Percentiles rank a stretch among this genome's conserved stretches.
Conservation (phyloP, 2,113 vertebrate genomes). For the Ailuropoda melanoleuca region DNA sequence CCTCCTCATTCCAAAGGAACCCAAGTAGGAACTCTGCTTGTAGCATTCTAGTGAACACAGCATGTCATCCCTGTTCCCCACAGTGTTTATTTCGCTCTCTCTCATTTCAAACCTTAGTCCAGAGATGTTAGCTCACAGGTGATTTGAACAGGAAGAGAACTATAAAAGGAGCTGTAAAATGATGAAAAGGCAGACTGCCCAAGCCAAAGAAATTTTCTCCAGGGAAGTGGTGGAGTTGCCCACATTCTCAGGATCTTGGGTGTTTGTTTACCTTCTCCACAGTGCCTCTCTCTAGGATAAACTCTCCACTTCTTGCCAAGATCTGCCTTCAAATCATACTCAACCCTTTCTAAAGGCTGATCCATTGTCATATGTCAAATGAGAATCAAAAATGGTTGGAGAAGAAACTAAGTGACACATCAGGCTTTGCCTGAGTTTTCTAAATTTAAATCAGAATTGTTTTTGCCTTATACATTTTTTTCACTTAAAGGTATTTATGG, state of each 20-base stretch:
- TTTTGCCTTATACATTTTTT: background rate
- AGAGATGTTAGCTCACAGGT: background rate
- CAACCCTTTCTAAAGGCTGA: background rate
- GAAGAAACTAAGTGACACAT: background rate
- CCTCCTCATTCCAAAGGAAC: background rate
- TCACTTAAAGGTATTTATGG: background rate
- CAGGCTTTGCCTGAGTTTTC: background rate
- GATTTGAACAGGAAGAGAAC: background rate
- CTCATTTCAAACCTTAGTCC: background rate
- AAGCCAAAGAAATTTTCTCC: background rate
- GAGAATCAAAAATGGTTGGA: background rate
- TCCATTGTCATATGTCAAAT: background rate
- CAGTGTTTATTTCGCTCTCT: background rate
- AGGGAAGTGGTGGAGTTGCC: background rate
- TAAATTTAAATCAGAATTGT: background rate
- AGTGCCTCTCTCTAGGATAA: background rate
- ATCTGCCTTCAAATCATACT: background rate
- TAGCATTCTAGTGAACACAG: background rate
- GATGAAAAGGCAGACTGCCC: background rate
- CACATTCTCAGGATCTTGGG: background rate
- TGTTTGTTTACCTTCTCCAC: background rate
- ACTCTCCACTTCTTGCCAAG: background rate
- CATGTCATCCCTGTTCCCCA: background rate
- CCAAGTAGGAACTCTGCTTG: background rate
- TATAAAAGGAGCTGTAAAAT: background rate